phyloP scores from a whole-genome alignment of 2,113 vertebrate species.

The Dinomys branickii region DNA sequence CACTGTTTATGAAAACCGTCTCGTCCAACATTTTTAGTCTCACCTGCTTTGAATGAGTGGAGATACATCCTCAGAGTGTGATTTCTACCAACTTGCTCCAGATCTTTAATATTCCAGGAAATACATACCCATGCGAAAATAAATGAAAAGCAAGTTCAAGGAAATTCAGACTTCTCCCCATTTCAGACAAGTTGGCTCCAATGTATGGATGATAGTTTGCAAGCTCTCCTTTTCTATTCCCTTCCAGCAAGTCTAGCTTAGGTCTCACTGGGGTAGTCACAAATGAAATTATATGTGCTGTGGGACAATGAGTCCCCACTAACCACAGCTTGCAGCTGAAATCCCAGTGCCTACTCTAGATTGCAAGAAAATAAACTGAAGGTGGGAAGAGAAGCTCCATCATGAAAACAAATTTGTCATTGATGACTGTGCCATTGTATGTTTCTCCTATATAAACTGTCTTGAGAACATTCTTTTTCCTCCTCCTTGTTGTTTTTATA shows the following conservation, averaged over 20 bases:
- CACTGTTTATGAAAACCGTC: not conserved
- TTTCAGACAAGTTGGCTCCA: not conserved
- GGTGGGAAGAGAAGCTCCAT: not conserved
- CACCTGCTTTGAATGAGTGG: not conserved
- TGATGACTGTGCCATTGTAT: not conserved
- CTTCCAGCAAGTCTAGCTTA: not conserved
- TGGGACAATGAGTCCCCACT: not conserved
- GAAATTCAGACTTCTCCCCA: not conserved
- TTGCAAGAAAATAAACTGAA: constrained; percentile 34
- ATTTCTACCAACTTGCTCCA: not conserved
- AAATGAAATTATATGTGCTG: not conserved
- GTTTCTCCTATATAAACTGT: not conserved
- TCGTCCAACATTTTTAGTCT: not conserved
- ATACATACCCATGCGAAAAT: not conserved
- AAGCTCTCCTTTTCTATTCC: not conserved
- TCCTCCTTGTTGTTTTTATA: not conserved
- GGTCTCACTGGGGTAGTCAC: not conserved
- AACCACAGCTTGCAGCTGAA: not conserved
- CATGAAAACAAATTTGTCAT: not conserved
- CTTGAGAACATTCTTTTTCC: not conserved
- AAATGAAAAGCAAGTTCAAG: constrained; percentile 17
- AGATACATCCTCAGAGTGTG: not conserved
- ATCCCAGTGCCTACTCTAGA: not conserved
- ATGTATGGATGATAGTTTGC: not conserved
- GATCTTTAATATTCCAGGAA: not conserved